phyloP scores from a whole-genome alignment of 1,140 invertebrate genomes.

The Tetragnatha versicolor region DNA sequence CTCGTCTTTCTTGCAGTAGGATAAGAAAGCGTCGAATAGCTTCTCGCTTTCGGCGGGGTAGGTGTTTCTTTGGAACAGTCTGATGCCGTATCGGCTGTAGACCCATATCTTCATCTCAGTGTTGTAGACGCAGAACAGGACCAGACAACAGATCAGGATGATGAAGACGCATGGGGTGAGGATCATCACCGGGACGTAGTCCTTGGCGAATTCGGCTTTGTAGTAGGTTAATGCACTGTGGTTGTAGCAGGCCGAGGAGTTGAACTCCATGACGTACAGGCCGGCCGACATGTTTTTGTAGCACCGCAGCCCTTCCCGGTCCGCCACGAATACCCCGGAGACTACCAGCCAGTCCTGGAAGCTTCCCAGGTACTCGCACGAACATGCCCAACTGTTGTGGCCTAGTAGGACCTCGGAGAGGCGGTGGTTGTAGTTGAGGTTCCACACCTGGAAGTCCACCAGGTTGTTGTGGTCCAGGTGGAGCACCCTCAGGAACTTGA shows the following conservation, averaged over 20 bases:
- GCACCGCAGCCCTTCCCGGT: slow-evolving; percentile 41
- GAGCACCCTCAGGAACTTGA: slow-evolving; percentile 80
- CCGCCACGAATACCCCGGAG: slow-evolving; percentile 18
- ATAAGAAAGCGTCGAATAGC: slow-evolving; percentile 90
- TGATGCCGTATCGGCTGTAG: slow-evolving; percentile 68
- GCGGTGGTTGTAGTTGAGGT: slow-evolving; percentile 74
- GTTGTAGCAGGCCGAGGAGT: slow-evolving; percentile 64
- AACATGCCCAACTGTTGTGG: slow-evolving; percentile 87
- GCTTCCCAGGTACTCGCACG: slow-evolving; percentile 87
- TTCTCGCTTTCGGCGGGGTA: slow-evolving; percentile 78
- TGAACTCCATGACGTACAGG: slow-evolving; percentile 51
- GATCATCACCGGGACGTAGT: slow-evolving; percentile 72
- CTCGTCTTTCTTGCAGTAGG: slow-evolving; percentile 92
- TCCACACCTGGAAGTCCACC: slow-evolving; percentile 84
- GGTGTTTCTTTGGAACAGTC: slow-evolving; percentile 70
- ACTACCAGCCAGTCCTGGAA: slow-evolving; percentile 78
- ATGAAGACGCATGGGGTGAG: slow-evolving; percentile 57
- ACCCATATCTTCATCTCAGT: slow-evolving; percentile 65
- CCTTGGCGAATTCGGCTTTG: slow-evolving; percentile 61
- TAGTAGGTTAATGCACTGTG: slow-evolving; percentile 66
- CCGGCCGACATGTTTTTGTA: slow-evolving; percentile 73
- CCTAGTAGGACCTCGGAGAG: slow-evolving; percentile 77
- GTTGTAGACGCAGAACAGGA: slow-evolving; percentile 82
- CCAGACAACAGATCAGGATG: slow-evolving; percentile 65
- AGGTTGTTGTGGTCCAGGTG: slow-evolving; percentile 85